Evolutionary conservation across 2,888 invertebrate genomes (phyloP).

Genomic region (Conchocele bisecta): DNA sequence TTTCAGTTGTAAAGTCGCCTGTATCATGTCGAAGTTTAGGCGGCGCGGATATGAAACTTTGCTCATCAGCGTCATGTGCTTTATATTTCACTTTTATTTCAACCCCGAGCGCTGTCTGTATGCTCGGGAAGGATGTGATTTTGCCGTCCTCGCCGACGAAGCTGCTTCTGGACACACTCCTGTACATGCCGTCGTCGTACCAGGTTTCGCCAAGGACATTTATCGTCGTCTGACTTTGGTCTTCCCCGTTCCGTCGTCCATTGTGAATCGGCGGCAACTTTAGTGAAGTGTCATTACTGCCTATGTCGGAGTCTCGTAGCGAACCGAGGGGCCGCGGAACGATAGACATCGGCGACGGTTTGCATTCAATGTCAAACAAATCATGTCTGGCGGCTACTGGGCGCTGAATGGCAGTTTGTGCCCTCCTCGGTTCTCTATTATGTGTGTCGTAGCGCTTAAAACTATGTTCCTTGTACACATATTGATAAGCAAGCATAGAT

Average conservation of each 20-base stretch:
- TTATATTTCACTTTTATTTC: slow-evolving; percentile 38
- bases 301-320: slow-evolving; percentile 35
- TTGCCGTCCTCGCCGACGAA: background rate
- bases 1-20: background rate
- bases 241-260: background rate
- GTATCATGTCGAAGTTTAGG: slow-evolving; percentile 28
- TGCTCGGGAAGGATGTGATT: slow-evolving; percentile 45
- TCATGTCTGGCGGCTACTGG: slow-evolving; percentile 52
- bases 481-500: slow-evolving; percentile 52
- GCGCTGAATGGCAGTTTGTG: slow-evolving; percentile 32
- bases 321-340: slow-evolving; percentile 50
- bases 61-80: slow-evolving; percentile 38
- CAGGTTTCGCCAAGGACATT: slow-evolving; percentile 46
- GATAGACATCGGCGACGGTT: slow-evolving; percentile 4
- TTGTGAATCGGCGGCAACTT: slow-evolving; percentile 37
- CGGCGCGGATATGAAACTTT: slow-evolving; percentile 45
- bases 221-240: slow-evolving; percentile 18
- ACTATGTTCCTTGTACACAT: slow-evolving; percentile 51
- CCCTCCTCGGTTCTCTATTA: background rate
- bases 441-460: slow-evolving; percentile 36
- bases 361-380: slow-evolving; percentile 29
- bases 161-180: background rate
- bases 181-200: slow-evolving; percentile 11
- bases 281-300: slow-evolving; percentile 43
- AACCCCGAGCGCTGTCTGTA: slow-evolving; percentile 52